phyloP scores from a whole-genome alignment of 2,113 vertebrate species.

The Vireo altiloquus region DNA sequence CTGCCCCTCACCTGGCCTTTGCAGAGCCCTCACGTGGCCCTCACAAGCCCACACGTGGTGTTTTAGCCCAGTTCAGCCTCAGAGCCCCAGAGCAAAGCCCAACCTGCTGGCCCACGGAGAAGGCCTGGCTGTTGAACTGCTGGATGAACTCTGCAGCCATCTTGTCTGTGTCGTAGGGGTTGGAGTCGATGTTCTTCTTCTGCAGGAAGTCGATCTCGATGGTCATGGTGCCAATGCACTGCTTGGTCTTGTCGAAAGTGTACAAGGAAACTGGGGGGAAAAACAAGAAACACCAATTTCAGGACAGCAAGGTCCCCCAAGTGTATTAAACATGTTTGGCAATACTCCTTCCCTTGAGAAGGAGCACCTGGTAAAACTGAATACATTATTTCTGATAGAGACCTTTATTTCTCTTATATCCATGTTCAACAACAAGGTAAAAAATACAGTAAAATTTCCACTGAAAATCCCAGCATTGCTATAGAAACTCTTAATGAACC shows the following conservation, averaged over 20 bases:
- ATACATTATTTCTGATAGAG: neutral
- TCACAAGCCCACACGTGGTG: neutral
- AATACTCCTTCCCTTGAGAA: neutral
- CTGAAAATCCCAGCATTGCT: neutral
- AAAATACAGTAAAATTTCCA: neutral
- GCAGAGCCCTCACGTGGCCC: neutral
- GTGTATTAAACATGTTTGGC: fast-evolving
- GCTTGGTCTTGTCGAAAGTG: constrained; percentile 89
- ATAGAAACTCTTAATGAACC: neutral
- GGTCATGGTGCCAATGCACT: constrained; percentile 89
- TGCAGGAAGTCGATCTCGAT: constrained; percentile 95
- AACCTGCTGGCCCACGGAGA: constrained; percentile 91
- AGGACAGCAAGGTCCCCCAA: neutral
- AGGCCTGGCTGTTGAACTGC: constrained; percentile 90
- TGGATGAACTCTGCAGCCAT: constrained; percentile 93
- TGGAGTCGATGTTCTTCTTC: constrained; percentile 92
- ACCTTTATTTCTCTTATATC: neutral
- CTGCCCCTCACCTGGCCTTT: neutral
- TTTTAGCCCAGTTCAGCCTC: neutral
- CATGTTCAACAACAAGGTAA: neutral
- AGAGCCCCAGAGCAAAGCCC: neutral
- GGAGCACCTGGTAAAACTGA: neutral
- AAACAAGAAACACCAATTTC: neutral
- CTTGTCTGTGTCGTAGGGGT: constrained; percentile 90
- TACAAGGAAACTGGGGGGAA: constrained; percentile 79